Evolutionary conservation across 1,140 invertebrate genomes (phyloP), one percentile per base, ranked within the genome.

Genomic region (Nixonia krombeini): DNA sequence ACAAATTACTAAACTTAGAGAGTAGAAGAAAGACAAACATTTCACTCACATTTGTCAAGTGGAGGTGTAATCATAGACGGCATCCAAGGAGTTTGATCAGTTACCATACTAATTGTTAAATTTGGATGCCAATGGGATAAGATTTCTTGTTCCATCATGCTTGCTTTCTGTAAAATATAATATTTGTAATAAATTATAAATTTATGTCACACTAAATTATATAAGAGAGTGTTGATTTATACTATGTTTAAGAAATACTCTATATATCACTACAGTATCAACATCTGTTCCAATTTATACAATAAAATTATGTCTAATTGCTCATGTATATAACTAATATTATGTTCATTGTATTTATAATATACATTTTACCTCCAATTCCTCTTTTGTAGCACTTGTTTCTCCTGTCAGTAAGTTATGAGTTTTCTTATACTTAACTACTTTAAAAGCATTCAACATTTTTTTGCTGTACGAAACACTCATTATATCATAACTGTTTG

Each of bases 91-190:
- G 96, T 98, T 81, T 97, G 94, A 85, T 99, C 98, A 56, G 93
- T 93, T 15, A 99, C 90, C 26, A 99, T 80, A 85, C 98, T 99
- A 17, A 99, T 88, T 0, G 98, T 99, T 57, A 99, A 82, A 88
- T 99, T 99, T 0, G 97, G 96, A 90, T 99, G 98, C 97, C 97
- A 99, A 83, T 99, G 97, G 9, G 97, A 98, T 0, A 99, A 84
- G 58, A 99, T 93, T 87, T 97, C 94, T 72, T 91, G 89, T 74
- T 92, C 90, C 80, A 94, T 89, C 56, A 90, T 89, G 82, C 95
- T 91, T 5, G 93, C 92, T 88, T 94, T 94, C 82, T 91, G 86
- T 52, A 78, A 81, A 31, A 25, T 41, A 17, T 46, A 31, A n/a
- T n/a, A n/a, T n/a, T n/a, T n/a, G n/a, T n/a, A n/a, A n/a, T n/a